These are phyloP conservation scores for Amblyraja radiata DNA, from an alignment of 2,797 vertebrate genomes.

Conservation along the genomic window DNA sequence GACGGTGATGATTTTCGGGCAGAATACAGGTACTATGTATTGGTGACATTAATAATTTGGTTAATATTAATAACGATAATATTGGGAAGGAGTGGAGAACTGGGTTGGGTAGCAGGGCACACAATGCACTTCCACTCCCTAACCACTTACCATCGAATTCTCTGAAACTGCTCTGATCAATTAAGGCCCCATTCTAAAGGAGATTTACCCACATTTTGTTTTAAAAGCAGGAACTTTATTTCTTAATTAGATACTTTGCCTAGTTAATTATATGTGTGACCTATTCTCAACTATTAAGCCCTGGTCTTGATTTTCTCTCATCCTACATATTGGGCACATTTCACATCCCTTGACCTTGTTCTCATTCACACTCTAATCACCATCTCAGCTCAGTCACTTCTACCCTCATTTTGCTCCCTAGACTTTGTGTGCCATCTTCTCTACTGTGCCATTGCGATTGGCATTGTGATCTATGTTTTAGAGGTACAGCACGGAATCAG, in stretches of 20 bases:
- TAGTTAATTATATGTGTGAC: too few species aligned
- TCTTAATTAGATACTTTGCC: background rate
- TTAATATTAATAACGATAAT: too few species aligned
- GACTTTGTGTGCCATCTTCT: background rate
- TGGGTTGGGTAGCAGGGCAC: background rate
- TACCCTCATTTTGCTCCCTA: background rate
- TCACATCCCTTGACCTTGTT: background rate
- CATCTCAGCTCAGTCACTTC: too few species aligned
- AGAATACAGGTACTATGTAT: background rate
- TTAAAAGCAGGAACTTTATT: background rate
- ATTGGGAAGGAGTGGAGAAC: background rate
- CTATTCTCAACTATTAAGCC: background rate
- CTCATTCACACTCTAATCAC: background rate
- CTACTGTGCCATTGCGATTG: background rate
- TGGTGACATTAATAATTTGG: too few species aligned
- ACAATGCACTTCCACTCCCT: background rate
- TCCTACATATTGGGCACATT: background rate
- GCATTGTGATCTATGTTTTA: background rate
- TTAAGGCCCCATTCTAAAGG: background rate
- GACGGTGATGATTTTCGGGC: background rate
- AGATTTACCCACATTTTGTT: background rate
- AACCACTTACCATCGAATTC: background rate
- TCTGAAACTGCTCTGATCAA: background rate
- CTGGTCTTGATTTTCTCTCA: background rate
- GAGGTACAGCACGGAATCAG: too few species aligned